A percentile compares a stretch with the other conserved stretches of the same genome.
Evolutionary conservation across 2,797 vertebrate genomes (phyloP).

Genomic region (Paramormyrops hopkinsi): DNA sequence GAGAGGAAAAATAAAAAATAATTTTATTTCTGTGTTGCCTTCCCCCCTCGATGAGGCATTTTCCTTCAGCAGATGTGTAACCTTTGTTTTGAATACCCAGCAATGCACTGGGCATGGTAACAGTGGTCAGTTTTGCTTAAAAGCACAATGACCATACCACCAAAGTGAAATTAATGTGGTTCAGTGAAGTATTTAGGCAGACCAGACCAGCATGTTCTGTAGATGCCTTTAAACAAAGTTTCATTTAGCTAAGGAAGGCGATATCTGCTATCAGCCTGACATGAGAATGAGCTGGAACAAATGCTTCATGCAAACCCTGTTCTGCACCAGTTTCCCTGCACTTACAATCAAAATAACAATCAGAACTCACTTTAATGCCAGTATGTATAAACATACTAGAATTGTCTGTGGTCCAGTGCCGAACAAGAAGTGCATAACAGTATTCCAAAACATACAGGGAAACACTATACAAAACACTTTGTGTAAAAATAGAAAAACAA

Average conservation of each 20-base stretch:
- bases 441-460: background rate
- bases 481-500: background rate
- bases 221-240: slow-evolving; percentile 38
- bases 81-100: slow-evolving; percentile 33
- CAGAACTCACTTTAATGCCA: background rate
- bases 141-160: slow-evolving; percentile 52
- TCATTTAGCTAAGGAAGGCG: background rate
- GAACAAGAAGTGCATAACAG: background rate
- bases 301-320: background rate
- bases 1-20: slow-evolving; percentile 30
- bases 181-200: slow-evolving; percentile 58
- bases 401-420: background rate
- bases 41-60: background rate
- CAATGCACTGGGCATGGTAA: slow-evolving; percentile 47
- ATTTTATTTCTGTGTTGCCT: slow-evolving; percentile 8
- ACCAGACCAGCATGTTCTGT: slow-evolving; percentile 49
- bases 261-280: background rate
- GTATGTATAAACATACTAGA: background rate
- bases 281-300: background rate
- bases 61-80: slow-evolving; percentile 26
- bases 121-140: slow-evolving; percentile 47
- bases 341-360: background rate
- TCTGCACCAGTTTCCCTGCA: background rate
- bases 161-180: slow-evolving; percentile 62
- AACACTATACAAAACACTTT: background rate